Evolutionary conservation across 2,888 invertebrate species (phyloP).

Genomic region (Chironomus riparius): DNA sequence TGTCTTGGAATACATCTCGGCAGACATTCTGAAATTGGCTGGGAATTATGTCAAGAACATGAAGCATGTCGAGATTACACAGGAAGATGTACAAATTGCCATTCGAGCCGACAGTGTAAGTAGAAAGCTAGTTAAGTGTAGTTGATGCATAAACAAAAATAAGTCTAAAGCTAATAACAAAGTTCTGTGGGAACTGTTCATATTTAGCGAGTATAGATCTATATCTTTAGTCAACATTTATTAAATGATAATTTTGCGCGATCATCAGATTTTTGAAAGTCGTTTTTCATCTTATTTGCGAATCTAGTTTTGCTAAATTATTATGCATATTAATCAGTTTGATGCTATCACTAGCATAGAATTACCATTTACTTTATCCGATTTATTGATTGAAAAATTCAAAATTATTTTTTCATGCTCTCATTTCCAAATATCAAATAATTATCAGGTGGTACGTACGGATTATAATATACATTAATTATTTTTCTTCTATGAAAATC

Average conservation of each 20-base stretch:
- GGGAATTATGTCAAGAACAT: conserved; percentile 98
- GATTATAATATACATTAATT: background rate
- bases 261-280: no score
- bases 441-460: conserved; percentile 18
- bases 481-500: background rate
- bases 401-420: conserved; percentile 19
- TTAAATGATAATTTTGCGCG: no score
- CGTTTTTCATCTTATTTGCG: no score
- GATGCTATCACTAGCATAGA: no score
- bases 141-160: no score
- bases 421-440: background rate
- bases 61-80: conserved; percentile 81
- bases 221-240: no score
- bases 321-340: no score
- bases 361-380: no score
- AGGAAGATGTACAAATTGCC: conserved; percentile 91
- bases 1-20: conserved; percentile 89
- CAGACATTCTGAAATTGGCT: conserved; percentile 89
- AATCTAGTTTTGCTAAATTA: no score
- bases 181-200: no score
- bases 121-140: background rate
- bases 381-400: background rate
- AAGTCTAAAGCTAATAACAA: no score
- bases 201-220: no score
- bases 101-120: conserved; percentile 95